These are phyloP conservation scores for Apeltes quadracus DNA, from an alignment of 2,113 vertebrate genomes.

Conservation along the genomic window DNA sequence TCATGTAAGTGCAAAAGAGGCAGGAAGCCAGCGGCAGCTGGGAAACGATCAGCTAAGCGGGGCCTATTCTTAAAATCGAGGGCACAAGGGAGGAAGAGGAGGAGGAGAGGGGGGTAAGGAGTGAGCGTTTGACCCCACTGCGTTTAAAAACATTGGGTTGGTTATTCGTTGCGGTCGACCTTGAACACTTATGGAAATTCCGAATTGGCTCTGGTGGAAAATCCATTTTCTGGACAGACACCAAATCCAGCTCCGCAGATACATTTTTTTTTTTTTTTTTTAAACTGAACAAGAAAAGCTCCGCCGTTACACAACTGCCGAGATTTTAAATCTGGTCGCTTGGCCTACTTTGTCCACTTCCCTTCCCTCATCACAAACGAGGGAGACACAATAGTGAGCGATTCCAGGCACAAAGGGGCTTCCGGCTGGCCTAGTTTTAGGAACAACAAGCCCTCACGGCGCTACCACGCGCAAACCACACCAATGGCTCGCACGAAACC, in stretches of 20 bases:
- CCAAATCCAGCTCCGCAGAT: neutral
- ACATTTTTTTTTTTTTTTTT: too few relatives aligned
- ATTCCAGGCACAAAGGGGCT: conserved; percentile 47
- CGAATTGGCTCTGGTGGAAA: neutral
- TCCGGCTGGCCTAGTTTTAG: conserved; percentile 39
- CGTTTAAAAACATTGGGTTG: conserved; percentile 55
- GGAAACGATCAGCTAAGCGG: conserved; percentile 57
- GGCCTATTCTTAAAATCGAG: conserved; percentile 72
- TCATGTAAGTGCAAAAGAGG: conserved; percentile 46
- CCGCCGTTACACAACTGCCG: conserved; percentile 4
- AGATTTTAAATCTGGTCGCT: conserved; percentile 13
- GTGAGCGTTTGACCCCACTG: conserved; percentile 43
- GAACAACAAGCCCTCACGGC: neutral
- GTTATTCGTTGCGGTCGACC: conserved; percentile 27
- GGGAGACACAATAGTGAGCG: conserved; percentile 51
- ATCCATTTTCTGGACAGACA: neutral
- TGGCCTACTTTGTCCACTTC: conserved; percentile 2
- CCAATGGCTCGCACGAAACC: neutral
- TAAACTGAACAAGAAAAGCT: neutral
- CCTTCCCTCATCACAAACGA: conserved; percentile 25
- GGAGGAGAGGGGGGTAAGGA: neutral
- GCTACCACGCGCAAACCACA: conserved; percentile 21
- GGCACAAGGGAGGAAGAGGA: conserved; percentile 12
- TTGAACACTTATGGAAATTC: neutral
- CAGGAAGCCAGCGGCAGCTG: conserved; percentile 63